phyloP scores from a whole-genome alignment of 2,113 vertebrate genomes.

The Todiramphus saurophagus region DNA sequence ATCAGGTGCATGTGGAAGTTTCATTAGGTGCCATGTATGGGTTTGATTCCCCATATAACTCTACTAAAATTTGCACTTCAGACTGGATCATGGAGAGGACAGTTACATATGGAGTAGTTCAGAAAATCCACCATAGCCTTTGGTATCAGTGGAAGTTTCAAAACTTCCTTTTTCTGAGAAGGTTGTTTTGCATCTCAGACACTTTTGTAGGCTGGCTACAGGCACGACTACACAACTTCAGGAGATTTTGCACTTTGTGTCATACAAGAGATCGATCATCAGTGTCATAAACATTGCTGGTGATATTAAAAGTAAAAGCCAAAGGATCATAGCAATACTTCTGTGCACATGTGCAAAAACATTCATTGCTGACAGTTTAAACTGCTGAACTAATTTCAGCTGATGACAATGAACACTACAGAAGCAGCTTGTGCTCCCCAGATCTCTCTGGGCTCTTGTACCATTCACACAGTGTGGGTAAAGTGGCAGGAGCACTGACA shows the following conservation, averaged over 20 bases:
- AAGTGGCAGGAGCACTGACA: neutral
- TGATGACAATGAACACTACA: neutral
- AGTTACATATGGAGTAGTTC: neutral
- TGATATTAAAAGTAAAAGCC: neutral
- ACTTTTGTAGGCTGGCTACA: neutral
- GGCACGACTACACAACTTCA: accelerated
- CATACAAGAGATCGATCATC: neutral
- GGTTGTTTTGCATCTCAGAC: neutral
- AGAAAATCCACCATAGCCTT: neutral
- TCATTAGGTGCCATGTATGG: accelerated
- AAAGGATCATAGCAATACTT: neutral
- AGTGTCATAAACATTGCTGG: neutral
- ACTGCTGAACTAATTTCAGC: neutral
- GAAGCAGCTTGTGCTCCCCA: neutral
- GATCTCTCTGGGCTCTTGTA: neutral
- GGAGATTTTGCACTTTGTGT: neutral
- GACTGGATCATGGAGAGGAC: neutral
- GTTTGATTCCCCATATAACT: neutral
- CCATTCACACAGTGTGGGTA: accelerated
- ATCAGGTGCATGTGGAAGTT: neutral
- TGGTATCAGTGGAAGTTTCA: neutral
- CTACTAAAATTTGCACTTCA: neutral
- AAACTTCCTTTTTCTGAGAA: neutral
- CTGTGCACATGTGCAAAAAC: neutral
- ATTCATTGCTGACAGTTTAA: neutral